Evolutionary conservation across 2,888 invertebrate genomes (phyloP).

Genomic region (Congeria kusceri): DNA sequence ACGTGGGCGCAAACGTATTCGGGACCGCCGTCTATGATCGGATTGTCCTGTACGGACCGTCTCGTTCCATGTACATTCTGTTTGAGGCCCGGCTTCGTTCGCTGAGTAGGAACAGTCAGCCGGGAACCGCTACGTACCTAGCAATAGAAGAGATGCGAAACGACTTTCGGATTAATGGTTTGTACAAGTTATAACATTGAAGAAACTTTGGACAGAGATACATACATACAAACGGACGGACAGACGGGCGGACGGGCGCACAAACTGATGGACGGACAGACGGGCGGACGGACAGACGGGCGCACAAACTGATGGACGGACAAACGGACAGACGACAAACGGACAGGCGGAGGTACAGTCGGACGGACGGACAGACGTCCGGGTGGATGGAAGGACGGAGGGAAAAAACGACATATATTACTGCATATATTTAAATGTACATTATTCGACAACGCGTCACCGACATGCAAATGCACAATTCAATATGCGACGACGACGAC

Average conservation of each 20-base stretch:
- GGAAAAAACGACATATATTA: too few species aligned
- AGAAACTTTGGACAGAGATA: not conserved
- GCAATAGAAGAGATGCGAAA: slow-evolving; percentile 49
- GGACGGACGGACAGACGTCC: too few species aligned
- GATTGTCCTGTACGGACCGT: slow-evolving; percentile 46
- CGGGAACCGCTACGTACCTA: slow-evolving; percentile 32
- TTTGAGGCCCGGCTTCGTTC: too few species aligned
- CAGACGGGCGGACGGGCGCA: too few species aligned
- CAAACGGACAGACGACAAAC: too few species aligned
- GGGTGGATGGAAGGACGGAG: too few species aligned
- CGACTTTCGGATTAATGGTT: slow-evolving; percentile 40
- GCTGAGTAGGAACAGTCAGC: slow-evolving; percentile 26
- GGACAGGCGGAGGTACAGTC: too few species aligned
- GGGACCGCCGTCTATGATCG: slow-evolving; percentile 52
- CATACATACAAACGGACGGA: not conserved
- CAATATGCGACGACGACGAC: too few species aligned
- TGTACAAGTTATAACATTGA: not conserved
- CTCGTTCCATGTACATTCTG: slow-evolving; percentile 7
- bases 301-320: not conserved
- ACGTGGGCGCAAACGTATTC: slow-evolving; percentile 63
- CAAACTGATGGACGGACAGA: too few species aligned
- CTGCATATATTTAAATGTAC: too few species aligned
- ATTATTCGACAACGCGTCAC: too few species aligned
- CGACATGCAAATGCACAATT: too few species aligned
- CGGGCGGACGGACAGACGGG: not conserved